These are phyloP conservation scores for Atlantisia rogersi DNA, from an alignment of 2,113 vertebrate species.

Conservation along the genomic window DNA sequence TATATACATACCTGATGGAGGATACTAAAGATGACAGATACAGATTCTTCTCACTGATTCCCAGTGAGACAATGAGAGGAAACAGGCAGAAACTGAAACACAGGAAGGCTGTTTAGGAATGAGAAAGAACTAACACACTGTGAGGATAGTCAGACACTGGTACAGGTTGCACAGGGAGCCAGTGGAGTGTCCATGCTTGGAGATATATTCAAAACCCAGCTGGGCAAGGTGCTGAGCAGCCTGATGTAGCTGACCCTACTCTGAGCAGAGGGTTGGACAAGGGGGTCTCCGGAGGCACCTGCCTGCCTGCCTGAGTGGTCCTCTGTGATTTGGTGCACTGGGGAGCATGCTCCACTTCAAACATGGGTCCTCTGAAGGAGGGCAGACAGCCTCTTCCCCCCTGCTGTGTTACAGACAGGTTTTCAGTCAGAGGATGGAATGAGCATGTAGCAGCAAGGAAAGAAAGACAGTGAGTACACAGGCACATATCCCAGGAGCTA, in stretches of 20 bases:
- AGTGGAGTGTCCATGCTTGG: background rate
- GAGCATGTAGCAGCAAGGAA: background rate
- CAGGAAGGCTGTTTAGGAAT: background rate
- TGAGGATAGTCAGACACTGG: background rate
- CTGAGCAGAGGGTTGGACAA: rapidly evolving
- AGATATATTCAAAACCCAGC: background rate
- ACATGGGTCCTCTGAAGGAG: rapidly evolving
- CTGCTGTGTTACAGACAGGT: rapidly evolving
- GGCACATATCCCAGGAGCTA: background rate
- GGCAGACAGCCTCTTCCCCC: background rate
- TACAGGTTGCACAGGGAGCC: background rate
- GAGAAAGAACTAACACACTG: background rate
- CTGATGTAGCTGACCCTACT: background rate
- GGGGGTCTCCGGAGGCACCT: background rate
- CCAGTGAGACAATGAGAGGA: background rate
- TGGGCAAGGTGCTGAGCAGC: background rate
- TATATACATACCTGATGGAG: background rate
- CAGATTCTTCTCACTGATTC: background rate
- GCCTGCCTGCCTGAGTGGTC: background rate
- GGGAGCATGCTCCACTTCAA: background rate
- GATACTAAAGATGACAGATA: background rate
- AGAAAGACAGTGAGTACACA: background rate
- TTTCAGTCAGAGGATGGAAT: rapidly evolving
- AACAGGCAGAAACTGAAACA: background rate
- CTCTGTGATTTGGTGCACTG: rapidly evolving